Percentiles rank a stretch among this genome's conserved stretches.
Conservation (phyloP, 2,113 vertebrate genomes). For the Malurus cyaneus region DNA sequence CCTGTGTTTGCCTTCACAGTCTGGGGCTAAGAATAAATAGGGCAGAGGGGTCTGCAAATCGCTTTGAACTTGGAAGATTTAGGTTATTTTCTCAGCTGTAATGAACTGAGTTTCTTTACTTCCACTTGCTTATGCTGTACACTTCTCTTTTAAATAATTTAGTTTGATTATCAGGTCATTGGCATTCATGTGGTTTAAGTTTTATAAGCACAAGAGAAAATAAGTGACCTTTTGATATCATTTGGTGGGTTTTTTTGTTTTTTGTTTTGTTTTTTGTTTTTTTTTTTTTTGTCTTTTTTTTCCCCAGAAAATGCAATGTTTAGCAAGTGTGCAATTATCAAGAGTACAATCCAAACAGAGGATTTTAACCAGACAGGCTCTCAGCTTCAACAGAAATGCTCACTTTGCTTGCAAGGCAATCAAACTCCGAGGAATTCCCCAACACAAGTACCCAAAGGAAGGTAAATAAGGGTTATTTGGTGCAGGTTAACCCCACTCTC, state of each 20-base stretch:
- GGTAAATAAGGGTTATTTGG: accelerated
- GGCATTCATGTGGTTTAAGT: background rate
- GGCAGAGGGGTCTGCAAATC: background rate
- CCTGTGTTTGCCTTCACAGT: background rate
- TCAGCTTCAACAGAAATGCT: background rate
- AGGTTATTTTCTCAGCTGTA: background rate
- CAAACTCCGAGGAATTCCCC: background rate
- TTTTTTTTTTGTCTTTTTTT: background rate
- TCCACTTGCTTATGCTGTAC: background rate
- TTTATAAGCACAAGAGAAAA: background rate
- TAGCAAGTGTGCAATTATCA: background rate
- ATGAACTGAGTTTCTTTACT: background rate
- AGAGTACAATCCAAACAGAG: background rate
- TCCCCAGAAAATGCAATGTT: background rate
- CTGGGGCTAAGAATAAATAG: background rate
- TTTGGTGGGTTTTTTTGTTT: background rate
- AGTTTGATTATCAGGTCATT: background rate
- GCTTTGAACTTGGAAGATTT: background rate
- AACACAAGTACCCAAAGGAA: background rate
- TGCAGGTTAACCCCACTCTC: accelerated
- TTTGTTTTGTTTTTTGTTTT: too few species aligned
- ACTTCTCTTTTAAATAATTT: background rate
- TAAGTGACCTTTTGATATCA: background rate
- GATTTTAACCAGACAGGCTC: background rate
- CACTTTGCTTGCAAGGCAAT: background rate